Conservation (phyloP, 2,888 invertebrate genomes). For the Volucella bombylans region DNA sequence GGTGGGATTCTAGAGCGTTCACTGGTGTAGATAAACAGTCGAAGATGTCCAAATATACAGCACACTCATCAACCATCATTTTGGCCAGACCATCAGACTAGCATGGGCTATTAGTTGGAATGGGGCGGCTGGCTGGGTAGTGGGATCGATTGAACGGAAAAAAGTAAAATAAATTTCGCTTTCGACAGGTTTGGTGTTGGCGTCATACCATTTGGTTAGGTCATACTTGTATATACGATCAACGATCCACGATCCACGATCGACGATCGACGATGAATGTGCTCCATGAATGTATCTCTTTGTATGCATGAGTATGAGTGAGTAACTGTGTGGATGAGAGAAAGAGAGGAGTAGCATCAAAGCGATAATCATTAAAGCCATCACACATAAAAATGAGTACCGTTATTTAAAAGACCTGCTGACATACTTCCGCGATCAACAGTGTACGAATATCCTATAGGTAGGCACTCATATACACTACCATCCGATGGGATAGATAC, state of each 20-base stretch:
- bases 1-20: conserved; percentile 35
- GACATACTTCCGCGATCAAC: conserved; percentile 83
- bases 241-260: neutral
- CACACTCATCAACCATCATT: conserved; percentile 24
- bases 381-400: conserved; percentile 78
- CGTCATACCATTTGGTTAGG: conserved; percentile 64
- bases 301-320: neutral
- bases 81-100: conserved; percentile 68
- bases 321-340: conserved; percentile 49
- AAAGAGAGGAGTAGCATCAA: conserved; percentile 63
- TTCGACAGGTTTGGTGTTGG: conserved; percentile 81
- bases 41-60: conserved; percentile 56
- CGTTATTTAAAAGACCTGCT: conserved; percentile 83
- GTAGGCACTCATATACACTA: conserved; percentile 11
- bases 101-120: conserved; percentile 1
- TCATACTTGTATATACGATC: conserved; percentile 56
- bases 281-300: conserved; percentile 21
- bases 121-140: conserved; percentile 12
- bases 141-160: conserved; percentile 34
- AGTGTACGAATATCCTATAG: conserved; percentile 55
- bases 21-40: conserved; percentile 52
- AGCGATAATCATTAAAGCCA: conserved; percentile 74
- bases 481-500: conserved; percentile 29
- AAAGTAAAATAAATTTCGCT: conserved; percentile 80
- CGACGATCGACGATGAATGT: conserved; percentile 22